A percentile compares a stretch with the other conserved stretches of the same genome.
Conservation (phyloP, 1,140 invertebrate genomes). For the Maniola jurtina region DNA sequence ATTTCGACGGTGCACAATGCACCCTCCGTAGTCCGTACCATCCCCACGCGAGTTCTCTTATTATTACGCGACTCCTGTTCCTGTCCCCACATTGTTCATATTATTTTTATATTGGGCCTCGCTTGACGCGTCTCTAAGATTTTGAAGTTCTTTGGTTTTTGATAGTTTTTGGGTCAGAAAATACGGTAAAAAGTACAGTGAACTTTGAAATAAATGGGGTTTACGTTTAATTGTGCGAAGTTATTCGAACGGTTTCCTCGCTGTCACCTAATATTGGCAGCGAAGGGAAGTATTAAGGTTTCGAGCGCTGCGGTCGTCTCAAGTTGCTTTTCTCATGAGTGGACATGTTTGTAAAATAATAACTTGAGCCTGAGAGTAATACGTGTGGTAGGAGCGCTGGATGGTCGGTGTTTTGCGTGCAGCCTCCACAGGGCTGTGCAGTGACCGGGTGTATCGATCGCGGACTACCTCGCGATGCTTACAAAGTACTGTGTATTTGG, state of each 20-base stretch:
- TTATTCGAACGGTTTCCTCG: slow-evolving; percentile 58
- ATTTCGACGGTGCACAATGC: slow-evolving; percentile 77
- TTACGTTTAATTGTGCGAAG: slow-evolving; percentile 56
- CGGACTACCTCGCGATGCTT: slow-evolving; percentile 51
- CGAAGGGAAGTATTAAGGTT: slow-evolving; percentile 78
- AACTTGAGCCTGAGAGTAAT: slow-evolving; percentile 75
- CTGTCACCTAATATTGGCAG: slow-evolving; percentile 77
- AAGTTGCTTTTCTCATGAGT: slow-evolving; percentile 77
- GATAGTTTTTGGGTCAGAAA: neutral
- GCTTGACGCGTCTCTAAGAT: slow-evolving; percentile 60
- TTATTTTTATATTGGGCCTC: slow-evolving; percentile 73
- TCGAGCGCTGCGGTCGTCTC: slow-evolving; percentile 76
- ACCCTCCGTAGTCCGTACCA: slow-evolving; percentile 66
- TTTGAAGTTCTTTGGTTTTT: slow-evolving; percentile 32
- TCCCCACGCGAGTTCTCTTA: slow-evolving; percentile 76
- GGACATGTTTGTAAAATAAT: slow-evolving; percentile 76
- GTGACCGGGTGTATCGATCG: slow-evolving; percentile 69
- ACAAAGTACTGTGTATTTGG: slow-evolving; percentile 61
- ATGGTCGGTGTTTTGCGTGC: slow-evolving; percentile 50
- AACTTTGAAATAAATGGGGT: slow-evolving; percentile 27
- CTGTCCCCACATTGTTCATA: slow-evolving; percentile 76
- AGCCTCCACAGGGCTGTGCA: slow-evolving; percentile 54
- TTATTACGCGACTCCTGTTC: slow-evolving; percentile 74
- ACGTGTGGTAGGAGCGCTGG: slow-evolving; percentile 62
- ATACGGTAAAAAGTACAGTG: neutral